These are phyloP conservation scores for Apocheima hispidaria DNA, from an alignment of 2,888 invertebrate species.

Conservation along the genomic window DNA sequence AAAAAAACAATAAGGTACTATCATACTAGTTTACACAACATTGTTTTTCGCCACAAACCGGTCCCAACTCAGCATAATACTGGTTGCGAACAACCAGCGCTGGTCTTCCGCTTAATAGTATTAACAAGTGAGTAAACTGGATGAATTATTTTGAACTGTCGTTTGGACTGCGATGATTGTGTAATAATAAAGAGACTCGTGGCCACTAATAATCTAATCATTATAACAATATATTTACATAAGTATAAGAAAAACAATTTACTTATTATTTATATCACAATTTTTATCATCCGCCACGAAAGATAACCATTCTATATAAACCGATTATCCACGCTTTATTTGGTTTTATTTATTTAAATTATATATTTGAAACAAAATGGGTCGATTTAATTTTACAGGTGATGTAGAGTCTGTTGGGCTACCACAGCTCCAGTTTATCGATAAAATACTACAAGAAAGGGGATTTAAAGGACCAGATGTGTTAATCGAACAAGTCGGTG, in stretches of 20 bases:
- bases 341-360: background rate
- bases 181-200: background rate
- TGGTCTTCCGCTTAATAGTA: too few species aligned
- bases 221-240: background rate
- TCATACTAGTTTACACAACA: too few species aligned
- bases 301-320: slow-evolving; percentile 2
- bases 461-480: slow-evolving; percentile 53
- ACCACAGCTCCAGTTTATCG: slow-evolving; percentile 54
- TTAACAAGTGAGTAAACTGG: too few species aligned
- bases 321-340: background rate
- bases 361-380: slow-evolving; percentile 39
- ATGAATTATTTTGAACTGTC: too few species aligned
- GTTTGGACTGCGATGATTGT: background rate
- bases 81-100: too few species aligned
- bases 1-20: too few species aligned
- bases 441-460: slow-evolving; percentile 50
- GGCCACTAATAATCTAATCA: background rate
- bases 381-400: slow-evolving; percentile 51
- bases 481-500: slow-evolving; percentile 50
- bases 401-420: slow-evolving; percentile 47
- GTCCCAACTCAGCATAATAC: too few species aligned
- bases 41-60: too few species aligned
- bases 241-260: background rate
- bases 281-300: background rate
- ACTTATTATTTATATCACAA: background rate